These are phyloP conservation scores for Rhagoletis pomonella DNA, from an alignment of 1,140 invertebrate genomes.

Conservation along the genomic window DNA sequence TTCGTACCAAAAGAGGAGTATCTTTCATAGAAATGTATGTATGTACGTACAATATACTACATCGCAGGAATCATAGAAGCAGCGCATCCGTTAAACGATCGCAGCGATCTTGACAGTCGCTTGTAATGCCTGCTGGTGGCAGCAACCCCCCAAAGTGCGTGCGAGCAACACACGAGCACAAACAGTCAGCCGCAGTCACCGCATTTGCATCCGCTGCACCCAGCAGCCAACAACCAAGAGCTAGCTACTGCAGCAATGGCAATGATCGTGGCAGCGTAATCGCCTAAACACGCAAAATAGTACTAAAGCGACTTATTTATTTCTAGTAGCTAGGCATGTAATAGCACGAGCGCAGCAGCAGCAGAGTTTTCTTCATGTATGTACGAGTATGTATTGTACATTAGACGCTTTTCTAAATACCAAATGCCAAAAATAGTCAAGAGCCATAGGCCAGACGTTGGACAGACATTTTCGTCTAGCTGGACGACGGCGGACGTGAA, in stretches of 20 bases:
- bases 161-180: not conserved
- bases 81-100: constrained; percentile 48
- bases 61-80: constrained; percentile 4
- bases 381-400: no score
- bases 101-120: constrained; percentile 31
- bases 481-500: constrained; percentile 42
- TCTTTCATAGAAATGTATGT: not conserved
- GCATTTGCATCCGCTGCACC: constrained; percentile 27
- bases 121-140: not conserved
- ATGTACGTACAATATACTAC: not conserved
- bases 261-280: not conserved
- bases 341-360: not conserved
- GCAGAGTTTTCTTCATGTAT: not conserved
- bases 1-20: not conserved
- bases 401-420: constrained; percentile 41
- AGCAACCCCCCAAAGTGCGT: constrained; percentile 41
- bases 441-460: constrained; percentile 32
- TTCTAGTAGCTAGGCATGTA: not conserved
- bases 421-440: constrained; percentile 43
- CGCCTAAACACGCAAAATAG: constrained; percentile 7
- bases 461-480: constrained; percentile 43
- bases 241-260: not conserved
- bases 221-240: not conserved
- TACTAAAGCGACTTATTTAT: no score
- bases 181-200: not conserved